phyloP scores from a whole-genome alignment of 2,797 vertebrate genomes.

The Cryptoprocta ferox region DNA sequence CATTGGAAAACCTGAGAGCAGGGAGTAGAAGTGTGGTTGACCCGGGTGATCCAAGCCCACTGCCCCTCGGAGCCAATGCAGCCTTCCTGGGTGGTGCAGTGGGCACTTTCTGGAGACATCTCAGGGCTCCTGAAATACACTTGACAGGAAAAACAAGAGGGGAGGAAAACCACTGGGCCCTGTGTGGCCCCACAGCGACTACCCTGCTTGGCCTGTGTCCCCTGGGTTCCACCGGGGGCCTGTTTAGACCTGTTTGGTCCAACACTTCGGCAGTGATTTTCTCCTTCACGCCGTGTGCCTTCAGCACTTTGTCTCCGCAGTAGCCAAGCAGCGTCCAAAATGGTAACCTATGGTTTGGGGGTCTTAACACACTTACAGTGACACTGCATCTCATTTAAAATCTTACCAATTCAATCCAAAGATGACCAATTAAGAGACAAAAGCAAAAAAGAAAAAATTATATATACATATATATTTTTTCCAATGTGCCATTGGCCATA shows the following conservation, averaged over 20 bases:
- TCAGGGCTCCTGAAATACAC: background rate
- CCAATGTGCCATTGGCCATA: background rate
- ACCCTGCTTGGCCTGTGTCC: background rate
- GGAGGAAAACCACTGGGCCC: background rate
- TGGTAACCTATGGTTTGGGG: background rate
- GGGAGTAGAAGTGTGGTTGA: accelerated
- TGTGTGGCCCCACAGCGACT: background rate
- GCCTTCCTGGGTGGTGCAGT: background rate
- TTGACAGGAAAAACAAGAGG: background rate
- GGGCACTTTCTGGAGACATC: background rate
- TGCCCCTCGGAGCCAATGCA: background rate
- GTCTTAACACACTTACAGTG: background rate
- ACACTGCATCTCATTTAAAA: background rate
- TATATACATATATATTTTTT: background rate
- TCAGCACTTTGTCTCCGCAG: background rate
- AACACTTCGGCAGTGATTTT: background rate
- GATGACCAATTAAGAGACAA: slow-evolving; percentile 19
- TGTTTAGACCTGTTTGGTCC: background rate
- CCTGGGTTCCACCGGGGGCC: background rate
- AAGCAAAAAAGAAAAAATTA: background rate
- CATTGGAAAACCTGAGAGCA: slow-evolving; percentile 35
- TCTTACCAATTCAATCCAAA: slow-evolving; percentile 38
- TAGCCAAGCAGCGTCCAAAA: background rate
- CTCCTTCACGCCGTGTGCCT: background rate
- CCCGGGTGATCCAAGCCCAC: background rate